Base-by-base conservation (phyloP, 2,888 invertebrate genomes). In the Baronia brevicornis region DNA sequence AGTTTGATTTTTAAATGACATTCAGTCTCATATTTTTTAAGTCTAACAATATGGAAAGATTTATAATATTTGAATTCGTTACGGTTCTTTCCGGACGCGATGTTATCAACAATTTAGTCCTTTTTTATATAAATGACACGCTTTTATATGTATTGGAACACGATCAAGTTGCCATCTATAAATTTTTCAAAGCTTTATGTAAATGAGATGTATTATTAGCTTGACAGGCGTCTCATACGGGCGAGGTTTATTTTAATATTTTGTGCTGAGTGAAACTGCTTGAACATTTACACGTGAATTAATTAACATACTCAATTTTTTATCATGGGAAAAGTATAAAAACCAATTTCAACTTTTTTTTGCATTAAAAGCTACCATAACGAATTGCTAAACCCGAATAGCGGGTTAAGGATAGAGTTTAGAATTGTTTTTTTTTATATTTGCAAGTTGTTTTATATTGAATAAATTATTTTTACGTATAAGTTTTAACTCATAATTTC, bases 231-330 rank as follows among this genome's bases (percentile, higher is more conserved):
- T n/a, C n/a, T n/a, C 27, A 10, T 9, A 3, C 14, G 18, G 0
- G 4, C 5, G 10, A 11, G 10, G 5, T 6, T 11, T 8, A n/a
- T 5, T 9, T 13, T 6, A 3, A 3, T n/a, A 14, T 19, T 4
- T 6, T 11, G 6, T 1, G 13, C 3, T 20, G 11, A 10, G 2
- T 10, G 4, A 18, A 2, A 1, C 9, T 3, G 25, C 20, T 24
- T 23, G 5, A 18, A 24, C 4, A 14, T 26, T 14, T 22, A 14
- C 24, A 15, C 29, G 19, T 17, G 20, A 24, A 11, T 18, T 19
- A 14, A 29, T 28, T 25, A 25, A 8, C 13, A 21, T 29, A 25
- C 7, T 11, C 12, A 9, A 15, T 29, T 35, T 8, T n/a, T 25
- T 12, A 17, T 20, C 9, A 20, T 12, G 21, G 14, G 15, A 34